These are phyloP conservation scores for Sterna hirundo DNA, from an alignment of 2,113 vertebrate species.

Conservation along the genomic window DNA sequence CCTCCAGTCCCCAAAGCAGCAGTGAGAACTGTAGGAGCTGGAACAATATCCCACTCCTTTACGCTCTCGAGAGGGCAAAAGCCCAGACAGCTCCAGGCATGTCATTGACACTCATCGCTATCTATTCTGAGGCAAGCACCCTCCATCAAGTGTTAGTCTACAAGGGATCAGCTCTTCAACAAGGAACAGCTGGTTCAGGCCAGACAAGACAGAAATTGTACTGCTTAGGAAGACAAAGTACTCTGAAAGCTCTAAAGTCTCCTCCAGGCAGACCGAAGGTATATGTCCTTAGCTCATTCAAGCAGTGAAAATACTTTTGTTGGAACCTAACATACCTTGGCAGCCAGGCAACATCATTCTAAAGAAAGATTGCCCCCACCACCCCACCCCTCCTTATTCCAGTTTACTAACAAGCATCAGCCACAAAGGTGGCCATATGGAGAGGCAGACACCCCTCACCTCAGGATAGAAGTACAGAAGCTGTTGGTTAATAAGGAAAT, in stretches of 20 bases:
- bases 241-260: neutral
- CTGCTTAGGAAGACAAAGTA: conserved; percentile 9
- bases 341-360: neutral
- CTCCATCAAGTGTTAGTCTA: neutral
- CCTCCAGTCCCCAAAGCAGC: neutral
- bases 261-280: neutral
- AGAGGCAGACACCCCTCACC: neutral
- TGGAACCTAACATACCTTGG: neutral
- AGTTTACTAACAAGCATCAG: neutral
- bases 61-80: neutral
- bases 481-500: neutral
- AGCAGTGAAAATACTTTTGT: neutral
- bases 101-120: conserved; percentile 21
- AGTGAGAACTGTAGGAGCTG: neutral
- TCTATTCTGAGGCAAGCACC: conserved; percentile 4
- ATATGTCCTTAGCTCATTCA: neutral
- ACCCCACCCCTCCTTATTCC: neutral
- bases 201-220: neutral
- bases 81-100: neutral
- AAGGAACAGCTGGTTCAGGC: conserved; percentile 11
- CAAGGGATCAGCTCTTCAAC: conserved; percentile 13
- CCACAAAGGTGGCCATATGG: neutral
- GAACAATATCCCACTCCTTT: neutral
- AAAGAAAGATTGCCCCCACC: neutral
- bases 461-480: neutral